Conservation (phyloP, 2,113 vertebrate species). For the Cheirogaleus medius region DNA sequence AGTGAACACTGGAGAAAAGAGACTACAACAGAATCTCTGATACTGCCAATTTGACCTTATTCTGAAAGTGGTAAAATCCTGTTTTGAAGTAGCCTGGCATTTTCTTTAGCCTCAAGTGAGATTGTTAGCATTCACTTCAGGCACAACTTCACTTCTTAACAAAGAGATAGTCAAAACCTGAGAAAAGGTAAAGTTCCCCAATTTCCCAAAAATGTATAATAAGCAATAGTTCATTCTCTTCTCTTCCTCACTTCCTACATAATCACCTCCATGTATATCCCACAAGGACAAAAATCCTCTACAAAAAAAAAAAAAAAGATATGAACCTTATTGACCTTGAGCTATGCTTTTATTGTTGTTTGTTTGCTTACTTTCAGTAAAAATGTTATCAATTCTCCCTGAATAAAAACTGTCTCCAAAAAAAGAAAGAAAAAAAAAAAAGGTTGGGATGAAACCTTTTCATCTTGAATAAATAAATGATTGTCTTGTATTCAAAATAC, state of each 20-base stretch:
- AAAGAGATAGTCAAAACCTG: slow-evolving; percentile 4
- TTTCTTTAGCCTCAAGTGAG: slow-evolving; percentile 55
- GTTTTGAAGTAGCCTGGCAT: slow-evolving; percentile 35
- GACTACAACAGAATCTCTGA: not conserved
- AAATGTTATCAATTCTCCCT: not conserved
- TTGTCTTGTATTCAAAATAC: not conserved
- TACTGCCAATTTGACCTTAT: not conserved
- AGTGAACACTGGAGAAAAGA: slow-evolving; percentile 40
- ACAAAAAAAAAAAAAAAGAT: not conserved
- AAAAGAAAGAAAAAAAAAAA: not conserved
- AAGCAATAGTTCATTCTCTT: not conserved
- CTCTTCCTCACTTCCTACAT: not conserved
- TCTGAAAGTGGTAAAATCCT: not conserved
- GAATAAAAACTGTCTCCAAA: not conserved
- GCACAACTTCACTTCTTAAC: slow-evolving; percentile 5
- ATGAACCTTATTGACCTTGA: slow-evolving; percentile 12
- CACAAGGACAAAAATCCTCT: not conserved
- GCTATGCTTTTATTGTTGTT: not conserved
- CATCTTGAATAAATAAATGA: not conserved
- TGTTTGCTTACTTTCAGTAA: slow-evolving; percentile 22
- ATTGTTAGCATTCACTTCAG: slow-evolving; percentile 26
- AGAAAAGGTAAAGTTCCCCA: not conserved
- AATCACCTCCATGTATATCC: not conserved
- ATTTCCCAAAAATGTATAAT: slow-evolving; percentile 17
- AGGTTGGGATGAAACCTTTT: not conserved